phyloP scores from a whole-genome alignment of 2,113 vertebrate genomes.

The Hystrix brachyura region DNA sequence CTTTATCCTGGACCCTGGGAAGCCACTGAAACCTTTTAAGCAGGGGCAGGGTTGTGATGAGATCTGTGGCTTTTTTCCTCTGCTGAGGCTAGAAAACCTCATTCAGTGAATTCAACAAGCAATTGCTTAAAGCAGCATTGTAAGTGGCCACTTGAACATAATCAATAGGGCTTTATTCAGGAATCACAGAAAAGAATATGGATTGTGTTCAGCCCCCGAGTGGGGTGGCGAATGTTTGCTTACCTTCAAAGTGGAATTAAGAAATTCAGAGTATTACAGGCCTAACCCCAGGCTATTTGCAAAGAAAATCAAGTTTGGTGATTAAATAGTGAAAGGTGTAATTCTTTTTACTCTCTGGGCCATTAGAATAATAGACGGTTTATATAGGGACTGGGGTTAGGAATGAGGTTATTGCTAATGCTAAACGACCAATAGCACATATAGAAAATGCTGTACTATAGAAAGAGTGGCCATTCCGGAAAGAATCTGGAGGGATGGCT shows the following conservation, averaged over 20 bases:
- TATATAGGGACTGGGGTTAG: not conserved
- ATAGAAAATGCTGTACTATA: not conserved
- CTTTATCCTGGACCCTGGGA: not conserved
- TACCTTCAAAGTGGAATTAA: conserved; percentile 69
- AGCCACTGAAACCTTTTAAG: not conserved
- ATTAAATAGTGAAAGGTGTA: conserved; percentile 79
- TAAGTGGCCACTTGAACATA: conserved; percentile 70
- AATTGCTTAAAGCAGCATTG: conserved; percentile 43
- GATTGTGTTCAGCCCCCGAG: conserved; percentile 57
- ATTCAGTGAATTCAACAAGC: conserved; percentile 13
- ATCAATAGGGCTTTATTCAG: conserved; percentile 70
- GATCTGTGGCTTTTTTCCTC: conserved; percentile 17
- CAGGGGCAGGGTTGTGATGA: not conserved
- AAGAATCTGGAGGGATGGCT: not conserved
- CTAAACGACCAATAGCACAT: conserved; percentile 17
- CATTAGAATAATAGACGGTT: conserved; percentile 69
- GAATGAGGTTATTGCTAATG: not conserved
- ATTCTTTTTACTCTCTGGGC: conserved; percentile 60
- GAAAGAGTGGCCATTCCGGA: not conserved
- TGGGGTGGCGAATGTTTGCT: conserved; percentile 64
- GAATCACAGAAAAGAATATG: conserved; percentile 56
- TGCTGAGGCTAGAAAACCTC: not conserved
- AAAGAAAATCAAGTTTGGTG: conserved; percentile 77
- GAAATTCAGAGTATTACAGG: conserved; percentile 55
- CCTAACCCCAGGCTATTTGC: conserved; percentile 70